Percentiles rank a stretch among this genome's conserved stretches.
These are phyloP conservation scores for Eufriesea mexicana DNA, from an alignment of 1,140 invertebrate genomes.

Conservation along the genomic window DNA sequence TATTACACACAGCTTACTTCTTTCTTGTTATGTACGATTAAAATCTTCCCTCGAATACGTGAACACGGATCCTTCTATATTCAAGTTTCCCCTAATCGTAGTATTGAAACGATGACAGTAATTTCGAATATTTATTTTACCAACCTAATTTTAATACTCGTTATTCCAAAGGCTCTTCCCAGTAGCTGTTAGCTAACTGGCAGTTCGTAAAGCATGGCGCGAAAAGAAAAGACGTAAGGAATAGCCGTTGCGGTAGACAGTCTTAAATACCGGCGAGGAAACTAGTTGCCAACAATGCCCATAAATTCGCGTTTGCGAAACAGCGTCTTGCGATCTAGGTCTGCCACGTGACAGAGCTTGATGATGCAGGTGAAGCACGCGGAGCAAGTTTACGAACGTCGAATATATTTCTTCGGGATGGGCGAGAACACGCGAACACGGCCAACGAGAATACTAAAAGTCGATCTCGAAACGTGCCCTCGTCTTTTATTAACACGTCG, in stretches of 20 bases:
- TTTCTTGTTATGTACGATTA: no score
- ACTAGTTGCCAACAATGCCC: conserved; percentile 26
- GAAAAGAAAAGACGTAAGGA: not conserved
- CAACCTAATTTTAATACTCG: no score
- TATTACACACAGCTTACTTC: no score
- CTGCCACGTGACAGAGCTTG: conserved; percentile 21
- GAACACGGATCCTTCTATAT: no score
- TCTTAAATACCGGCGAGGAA: conserved; percentile 7
- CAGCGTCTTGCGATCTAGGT: conserved; percentile 14
- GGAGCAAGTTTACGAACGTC: not conserved
- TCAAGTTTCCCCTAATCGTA: no score
- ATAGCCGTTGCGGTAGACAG: not conserved
- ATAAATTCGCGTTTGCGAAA: conserved; percentile 29
- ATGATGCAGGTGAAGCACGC: not conserved
- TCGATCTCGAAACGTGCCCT: not conserved
- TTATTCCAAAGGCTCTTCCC: not conserved
- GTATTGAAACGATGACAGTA: no score
- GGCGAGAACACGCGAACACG: not conserved
- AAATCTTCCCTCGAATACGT: no score
- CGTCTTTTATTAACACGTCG: not conserved
- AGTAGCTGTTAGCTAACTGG: not conserved
- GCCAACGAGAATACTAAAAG: not conserved
- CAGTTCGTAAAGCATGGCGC: not conserved
- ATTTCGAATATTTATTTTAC: no score
- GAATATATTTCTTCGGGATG: not conserved